Conservation (phyloP, 2,888 invertebrate genomes). For the Acanthopleura granulata region DNA sequence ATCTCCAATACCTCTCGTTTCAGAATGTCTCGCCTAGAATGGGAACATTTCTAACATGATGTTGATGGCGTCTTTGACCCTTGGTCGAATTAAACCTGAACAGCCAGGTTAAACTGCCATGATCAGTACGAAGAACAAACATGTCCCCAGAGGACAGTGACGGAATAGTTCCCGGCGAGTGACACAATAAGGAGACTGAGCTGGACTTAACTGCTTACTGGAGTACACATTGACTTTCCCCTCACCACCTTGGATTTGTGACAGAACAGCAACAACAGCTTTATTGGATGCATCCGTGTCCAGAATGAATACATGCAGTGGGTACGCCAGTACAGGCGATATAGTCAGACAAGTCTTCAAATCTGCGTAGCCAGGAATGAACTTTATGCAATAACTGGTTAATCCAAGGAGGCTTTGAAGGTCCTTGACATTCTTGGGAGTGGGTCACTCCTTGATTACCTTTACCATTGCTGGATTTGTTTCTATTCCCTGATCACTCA, state of each 20-base stretch:
- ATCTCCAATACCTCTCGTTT: too few species aligned
- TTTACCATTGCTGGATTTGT: slow-evolving; percentile 15
- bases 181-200: slow-evolving; percentile 22
- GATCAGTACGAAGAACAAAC: slow-evolving; percentile 3
- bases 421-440: slow-evolving; percentile 9
- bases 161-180: slow-evolving; percentile 23
- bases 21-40: too few species aligned
- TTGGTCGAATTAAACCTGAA: neutral
- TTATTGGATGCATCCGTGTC: slow-evolving; percentile 21
- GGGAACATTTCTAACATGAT: too few species aligned
- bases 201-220: slow-evolving; percentile 16
- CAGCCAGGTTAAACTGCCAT: neutral
- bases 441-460: neutral
- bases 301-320: slow-evolving; percentile 18
- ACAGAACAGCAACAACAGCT: slow-evolving; percentile 19
- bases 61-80: too few species aligned
- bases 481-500: slow-evolving; percentile 13
- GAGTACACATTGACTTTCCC: slow-evolving; percentile 20
- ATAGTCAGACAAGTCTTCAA: slow-evolving; percentile 12
- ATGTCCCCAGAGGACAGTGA: slow-evolving; percentile 19
- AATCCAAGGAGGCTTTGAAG: slow-evolving; percentile 17
- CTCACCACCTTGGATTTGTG: slow-evolving; percentile 21
- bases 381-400: slow-evolving; percentile 22
- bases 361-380: neutral
- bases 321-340: slow-evolving; percentile 13